These are phyloP conservation scores for Melanaphis sacchari DNA, from an alignment of 1,140 invertebrate species.

Conservation along the genomic window DNA sequence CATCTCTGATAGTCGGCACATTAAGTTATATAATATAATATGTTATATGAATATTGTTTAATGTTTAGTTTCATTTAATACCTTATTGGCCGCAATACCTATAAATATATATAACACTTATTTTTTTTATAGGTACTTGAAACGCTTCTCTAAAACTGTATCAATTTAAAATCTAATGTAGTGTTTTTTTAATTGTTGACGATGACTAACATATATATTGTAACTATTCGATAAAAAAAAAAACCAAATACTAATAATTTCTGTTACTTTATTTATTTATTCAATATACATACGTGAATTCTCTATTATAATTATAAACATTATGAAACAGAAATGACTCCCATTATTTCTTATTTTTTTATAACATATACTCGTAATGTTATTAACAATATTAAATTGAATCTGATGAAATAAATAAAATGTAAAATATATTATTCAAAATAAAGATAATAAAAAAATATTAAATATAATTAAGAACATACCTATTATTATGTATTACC, in stretches of 20 bases:
- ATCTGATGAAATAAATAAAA: too few species aligned
- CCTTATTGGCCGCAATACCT: background rate
- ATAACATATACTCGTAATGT: too few species aligned
- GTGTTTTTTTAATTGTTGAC: background rate
- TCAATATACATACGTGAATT: too few species aligned
- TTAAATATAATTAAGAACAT: too few species aligned
- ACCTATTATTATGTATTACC: too few species aligned
- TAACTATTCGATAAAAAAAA: background rate
- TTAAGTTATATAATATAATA: background rate
- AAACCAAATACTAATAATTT: background rate
- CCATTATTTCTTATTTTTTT: too few species aligned
- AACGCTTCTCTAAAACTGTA: background rate
- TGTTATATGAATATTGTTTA: background rate
- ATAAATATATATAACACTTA: background rate
- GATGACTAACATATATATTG: background rate
- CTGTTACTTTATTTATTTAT: background rate
- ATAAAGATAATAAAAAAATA: too few species aligned
- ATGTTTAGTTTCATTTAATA: background rate
- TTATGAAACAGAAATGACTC: too few species aligned
- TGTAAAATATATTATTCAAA: too few species aligned
- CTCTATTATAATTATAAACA: too few species aligned
- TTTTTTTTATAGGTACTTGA: background rate
- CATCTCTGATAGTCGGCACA: background rate
- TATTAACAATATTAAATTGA: too few species aligned
- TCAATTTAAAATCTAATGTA: background rate